phyloP scores from a whole-genome alignment of 2,888 invertebrate species.

The Limnephilus marmoratus region DNA sequence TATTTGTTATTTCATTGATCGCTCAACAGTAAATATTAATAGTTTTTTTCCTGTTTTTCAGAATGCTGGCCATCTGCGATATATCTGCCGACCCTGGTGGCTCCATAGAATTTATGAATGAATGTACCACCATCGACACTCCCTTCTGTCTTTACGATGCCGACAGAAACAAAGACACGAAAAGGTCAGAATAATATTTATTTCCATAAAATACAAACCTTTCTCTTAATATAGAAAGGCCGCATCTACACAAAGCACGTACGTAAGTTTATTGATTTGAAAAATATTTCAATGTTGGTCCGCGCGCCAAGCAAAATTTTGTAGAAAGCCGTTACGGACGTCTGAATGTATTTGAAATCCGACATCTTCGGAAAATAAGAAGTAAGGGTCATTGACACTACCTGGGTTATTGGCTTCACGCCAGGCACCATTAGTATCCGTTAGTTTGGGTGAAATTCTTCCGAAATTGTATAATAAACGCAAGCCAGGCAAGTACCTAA shows the following conservation, averaged over 20 bases:
- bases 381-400: neutral
- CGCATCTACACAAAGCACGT: neutral
- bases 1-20: neutral
- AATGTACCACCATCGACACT: slow-evolving; percentile 99
- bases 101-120: slow-evolving; percentile 99
- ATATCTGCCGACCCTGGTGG: slow-evolving; percentile 99
- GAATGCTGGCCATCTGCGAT: slow-evolving; percentile 97
- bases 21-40: too few species aligned
- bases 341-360: neutral
- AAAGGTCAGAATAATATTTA: slow-evolving; percentile 77
- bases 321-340: neutral
- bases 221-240: too few species aligned
- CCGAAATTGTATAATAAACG: too few species aligned
- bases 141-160: slow-evolving; percentile 99
- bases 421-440: neutral
- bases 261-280: neutral
- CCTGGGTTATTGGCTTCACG: neutral
- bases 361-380: neutral
- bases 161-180: slow-evolving; percentile 97
- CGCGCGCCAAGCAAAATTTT: neutral
- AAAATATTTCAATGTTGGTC: neutral
- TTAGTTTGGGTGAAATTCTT: neutral
- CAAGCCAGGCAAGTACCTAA: too few species aligned
- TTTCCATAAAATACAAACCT: neutral
- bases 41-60: slow-evolving; percentile 66